Evolutionary conservation across 1,140 invertebrate species (phyloP), one percentile per base, ranked within the genome.

Genomic region (Drosophila tani): DNA sequence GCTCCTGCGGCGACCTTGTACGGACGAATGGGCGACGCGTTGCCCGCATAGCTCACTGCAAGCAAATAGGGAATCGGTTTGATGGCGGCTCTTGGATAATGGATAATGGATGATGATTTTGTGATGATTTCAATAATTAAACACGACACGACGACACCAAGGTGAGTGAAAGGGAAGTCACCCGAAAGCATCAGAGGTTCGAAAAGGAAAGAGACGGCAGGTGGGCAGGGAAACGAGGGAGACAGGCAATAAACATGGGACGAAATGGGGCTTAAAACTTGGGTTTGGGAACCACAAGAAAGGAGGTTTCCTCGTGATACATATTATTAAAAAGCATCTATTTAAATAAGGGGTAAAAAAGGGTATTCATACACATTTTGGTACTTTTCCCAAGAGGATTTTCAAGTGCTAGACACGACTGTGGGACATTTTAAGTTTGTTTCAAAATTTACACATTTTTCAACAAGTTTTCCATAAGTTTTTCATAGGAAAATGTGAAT

Each of bases 11-110:
- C 40, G 27, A 59, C 7, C 59, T 69, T 86, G 64, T 64, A 76
- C 1, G 60, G 58, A 3, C 83, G 80, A 38, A 87, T 69, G 43
- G 76, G 49, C 14, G 43, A 8, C 1, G 45, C 63, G 15, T 32
- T 50, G 29, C 77, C 75, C 2, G 63, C 85, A 63, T 81, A 87
- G 53, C 69, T 88, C 84, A 88, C 85, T 90, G 84, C 49, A 84
- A 84, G 59, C 8, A 65, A 63, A 63, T 29, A 40, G 51, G 51
- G 12, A 49, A n/a, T 27, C 38, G 41, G 55, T 56, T 66, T 68
- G 57, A 56, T 59, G 60, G 43, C 24, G 60, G 51, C 53, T 50
- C 14, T 38, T 38, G 35, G 35, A 38, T 8, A 38, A 17, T 38
- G 35, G 35, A 38, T 8, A 38, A 17, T 43, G 14, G 21, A 4